Percentiles rank a stretch among this genome's conserved stretches.
Evolutionary conservation across 2,797 vertebrate genomes (phyloP).

Genomic region (Cryptoblepharus egeriae): DNA sequence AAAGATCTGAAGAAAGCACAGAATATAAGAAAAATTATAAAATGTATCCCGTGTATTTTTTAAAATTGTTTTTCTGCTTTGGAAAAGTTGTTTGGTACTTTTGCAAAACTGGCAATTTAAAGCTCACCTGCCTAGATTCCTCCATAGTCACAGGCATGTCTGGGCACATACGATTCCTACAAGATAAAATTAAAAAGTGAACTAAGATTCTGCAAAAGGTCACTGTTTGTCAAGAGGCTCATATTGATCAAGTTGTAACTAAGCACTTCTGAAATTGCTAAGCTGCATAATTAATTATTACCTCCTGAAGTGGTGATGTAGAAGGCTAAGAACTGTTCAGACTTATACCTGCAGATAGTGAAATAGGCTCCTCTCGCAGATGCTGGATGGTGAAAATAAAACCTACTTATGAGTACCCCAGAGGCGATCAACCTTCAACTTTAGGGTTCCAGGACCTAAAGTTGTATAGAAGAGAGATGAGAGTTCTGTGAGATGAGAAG

Average conservation of each 20-base stretch:
- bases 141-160: background rate
- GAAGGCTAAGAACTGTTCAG: background rate
- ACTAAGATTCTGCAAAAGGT: background rate
- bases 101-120: background rate
- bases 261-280: background rate
- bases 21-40: background rate
- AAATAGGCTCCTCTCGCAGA: background rate
- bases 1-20: background rate
- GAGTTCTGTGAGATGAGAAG: no score
- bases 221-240: background rate
- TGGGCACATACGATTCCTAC: constrained; percentile 13
- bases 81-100: background rate
- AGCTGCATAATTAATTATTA: background rate
- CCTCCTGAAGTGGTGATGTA: background rate
- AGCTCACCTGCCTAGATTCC: constrained; percentile 1
- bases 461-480: no score
- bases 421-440: no score
- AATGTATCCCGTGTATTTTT: background rate
- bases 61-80: background rate
- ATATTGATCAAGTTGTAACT: background rate
- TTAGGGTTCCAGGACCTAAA: no score
- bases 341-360: background rate
- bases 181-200: constrained; percentile 30
- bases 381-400: background rate
- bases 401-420: no score